These are phyloP conservation scores for Scaeva pyrastri DNA, from an alignment of 2,888 invertebrate genomes.

Conservation along the genomic window DNA sequence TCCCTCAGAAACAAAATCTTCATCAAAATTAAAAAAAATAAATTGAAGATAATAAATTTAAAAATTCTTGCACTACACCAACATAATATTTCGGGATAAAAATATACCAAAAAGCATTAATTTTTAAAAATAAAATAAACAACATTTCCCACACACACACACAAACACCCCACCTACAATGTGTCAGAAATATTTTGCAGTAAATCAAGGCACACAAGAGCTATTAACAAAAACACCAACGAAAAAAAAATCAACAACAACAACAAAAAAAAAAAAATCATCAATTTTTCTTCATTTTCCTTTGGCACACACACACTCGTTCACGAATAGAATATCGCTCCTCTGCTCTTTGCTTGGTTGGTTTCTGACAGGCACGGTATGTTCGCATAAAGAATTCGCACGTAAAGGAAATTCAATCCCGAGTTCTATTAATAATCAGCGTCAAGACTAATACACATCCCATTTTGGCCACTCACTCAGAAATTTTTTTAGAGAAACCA, in stretches of 20 bases:
- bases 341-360: constrained; percentile 4
- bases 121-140: constrained; percentile 30
- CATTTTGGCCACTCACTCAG: constrained; percentile 77
- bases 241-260: constrained; percentile 25
- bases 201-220: constrained; percentile 66
- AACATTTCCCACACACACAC: not conserved
- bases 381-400: constrained; percentile 65
- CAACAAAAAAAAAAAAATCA: constrained; percentile 28
- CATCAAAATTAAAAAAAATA: not conserved
- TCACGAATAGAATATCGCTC: not conserved
- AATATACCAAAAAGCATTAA: constrained; percentile 44
- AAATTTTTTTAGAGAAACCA: constrained; percentile 23
- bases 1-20: not conserved
- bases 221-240: constrained; percentile 44
- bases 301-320: not conserved
- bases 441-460: constrained; percentile 77
- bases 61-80: not conserved
- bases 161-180: constrained; percentile 54
- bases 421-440: constrained; percentile 72
- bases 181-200: constrained; percentile 54
- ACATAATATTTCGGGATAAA: constrained; percentile 35
- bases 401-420: constrained; percentile 75
- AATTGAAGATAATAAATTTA: not conserved
- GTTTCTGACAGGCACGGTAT: constrained; percentile 16
- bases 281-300: constrained; percentile 24